These are phyloP conservation scores for Leptinotarsa peninsularis DNA, from an alignment of 2,888 invertebrate genomes.

Conservation along the genomic window DNA sequence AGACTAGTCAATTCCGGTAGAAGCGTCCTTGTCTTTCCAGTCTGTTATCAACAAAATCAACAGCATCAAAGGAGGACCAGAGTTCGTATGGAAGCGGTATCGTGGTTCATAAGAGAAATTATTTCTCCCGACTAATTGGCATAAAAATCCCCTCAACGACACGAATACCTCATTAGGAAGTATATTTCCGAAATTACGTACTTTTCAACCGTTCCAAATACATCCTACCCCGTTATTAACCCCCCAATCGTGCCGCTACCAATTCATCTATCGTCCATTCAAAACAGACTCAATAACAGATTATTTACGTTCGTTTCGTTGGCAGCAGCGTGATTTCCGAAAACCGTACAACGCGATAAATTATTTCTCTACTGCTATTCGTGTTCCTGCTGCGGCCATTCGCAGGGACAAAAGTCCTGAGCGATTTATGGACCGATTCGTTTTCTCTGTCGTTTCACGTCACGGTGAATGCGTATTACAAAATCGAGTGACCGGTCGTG, in stretches of 20 bases:
- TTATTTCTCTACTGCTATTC: conserved; percentile 22
- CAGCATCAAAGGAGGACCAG: no score
- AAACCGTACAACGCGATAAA: conserved; percentile 25
- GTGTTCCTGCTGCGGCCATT: conserved; percentile 13
- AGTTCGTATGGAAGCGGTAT: no score
- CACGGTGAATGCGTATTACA: neutral
- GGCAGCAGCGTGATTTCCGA: conserved; percentile 30
- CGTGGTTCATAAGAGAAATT: no score
- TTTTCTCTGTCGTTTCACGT: neutral
- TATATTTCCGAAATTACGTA: neutral
- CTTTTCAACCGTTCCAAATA: neutral
- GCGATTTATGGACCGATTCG: conserved; percentile 5
- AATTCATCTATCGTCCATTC: conserved; percentile 18
- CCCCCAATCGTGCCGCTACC: conserved; percentile 7
- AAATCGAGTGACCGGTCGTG: neutral
- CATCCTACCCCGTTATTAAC: conserved; percentile 11
- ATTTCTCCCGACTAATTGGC: no score
- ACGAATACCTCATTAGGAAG: neutral
- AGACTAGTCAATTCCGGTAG: no score
- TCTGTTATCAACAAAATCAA: no score
- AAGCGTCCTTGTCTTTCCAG: no score
- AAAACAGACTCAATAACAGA: conserved; percentile 27
- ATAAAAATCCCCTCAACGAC: neutral
- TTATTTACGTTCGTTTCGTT: conserved; percentile 30
- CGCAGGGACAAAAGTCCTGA: conserved; percentile 12